Evolutionary conservation across 53 echinoderm and acorn worm species (phyloP).

Genomic region (Echinometra lucunter): DNA sequence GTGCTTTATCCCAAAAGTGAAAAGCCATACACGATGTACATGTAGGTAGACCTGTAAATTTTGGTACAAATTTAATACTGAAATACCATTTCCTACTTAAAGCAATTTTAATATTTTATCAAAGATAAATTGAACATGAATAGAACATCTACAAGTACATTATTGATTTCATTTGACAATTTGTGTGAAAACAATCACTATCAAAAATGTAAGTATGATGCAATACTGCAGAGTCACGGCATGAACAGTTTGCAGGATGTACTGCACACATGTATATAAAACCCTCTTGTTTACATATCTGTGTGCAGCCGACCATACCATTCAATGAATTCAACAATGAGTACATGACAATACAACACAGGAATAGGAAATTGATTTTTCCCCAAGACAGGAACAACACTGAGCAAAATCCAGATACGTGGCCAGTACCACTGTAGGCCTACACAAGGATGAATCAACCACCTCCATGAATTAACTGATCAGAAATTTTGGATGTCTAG

Average conservation of each 20-base stretch:
- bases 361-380: background rate
- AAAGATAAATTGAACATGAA: too few species aligned
- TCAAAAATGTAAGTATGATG: background rate
- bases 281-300: background rate
- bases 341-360: background rate
- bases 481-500: too few species aligned
- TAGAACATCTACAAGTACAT: too few species aligned
- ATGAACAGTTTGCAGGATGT: background rate
- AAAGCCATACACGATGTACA: too few species aligned
- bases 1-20: too few species aligned
- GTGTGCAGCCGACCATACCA: background rate
- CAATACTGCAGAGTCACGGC: conserved; percentile 1
- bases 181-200: background rate
- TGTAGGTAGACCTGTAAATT: too few species aligned
- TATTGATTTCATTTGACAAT: background rate
- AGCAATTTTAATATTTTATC: too few species aligned
- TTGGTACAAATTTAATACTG: too few species aligned
- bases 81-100: too few species aligned
- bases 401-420: background rate
- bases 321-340: background rate
- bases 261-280: background rate
- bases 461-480: too few species aligned
- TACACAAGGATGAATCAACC: too few species aligned
- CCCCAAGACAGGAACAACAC: background rate
- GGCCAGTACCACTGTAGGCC: background rate